These are phyloP conservation scores for Lepisosteus osseus DNA, from an alignment of 2,113 vertebrate genomes.

Conservation along the genomic window DNA sequence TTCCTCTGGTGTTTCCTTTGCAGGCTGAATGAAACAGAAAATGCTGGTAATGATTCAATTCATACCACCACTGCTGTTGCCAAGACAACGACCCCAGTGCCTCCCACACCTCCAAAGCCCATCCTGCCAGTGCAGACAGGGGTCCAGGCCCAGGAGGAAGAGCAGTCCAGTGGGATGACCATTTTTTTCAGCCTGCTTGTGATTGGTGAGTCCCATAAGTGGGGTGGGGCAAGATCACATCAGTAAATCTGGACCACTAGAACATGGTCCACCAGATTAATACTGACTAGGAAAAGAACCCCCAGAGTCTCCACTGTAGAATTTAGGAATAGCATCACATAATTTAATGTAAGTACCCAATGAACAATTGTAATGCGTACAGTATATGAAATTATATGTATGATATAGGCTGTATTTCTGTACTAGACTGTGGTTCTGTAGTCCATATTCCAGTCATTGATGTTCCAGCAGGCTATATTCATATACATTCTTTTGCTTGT, in stretches of 20 bases:
- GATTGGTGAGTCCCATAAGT: conserved; percentile 70
- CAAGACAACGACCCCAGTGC: conserved; percentile 69
- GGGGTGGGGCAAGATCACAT: too few species aligned
- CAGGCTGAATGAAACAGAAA: conserved; percentile 76
- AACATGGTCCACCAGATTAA: too few species aligned
- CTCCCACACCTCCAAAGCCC: conserved; percentile 78
- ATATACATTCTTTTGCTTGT: not conserved
- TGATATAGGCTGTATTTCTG: too few species aligned
- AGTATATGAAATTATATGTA: too few species aligned
- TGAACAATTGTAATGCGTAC: too few species aligned
- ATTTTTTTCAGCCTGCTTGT: conserved; percentile 97
- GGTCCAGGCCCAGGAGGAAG: conserved; percentile 93
- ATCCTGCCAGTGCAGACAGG: conserved; percentile 92
- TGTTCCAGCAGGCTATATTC: not conserved
- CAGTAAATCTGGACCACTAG: too few species aligned
- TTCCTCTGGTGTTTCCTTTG: conserved; percentile 12
- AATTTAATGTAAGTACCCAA: too few species aligned
- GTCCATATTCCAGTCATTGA: too few species aligned
- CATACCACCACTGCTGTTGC: conserved; percentile 53
- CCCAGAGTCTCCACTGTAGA: too few species aligned
- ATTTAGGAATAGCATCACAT: too few species aligned
- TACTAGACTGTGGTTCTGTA: too few species aligned
- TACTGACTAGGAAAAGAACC: too few species aligned
- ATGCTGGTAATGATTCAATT: conserved; percentile 72
- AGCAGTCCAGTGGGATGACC: conserved; percentile 94